These are phyloP conservation scores for Sminthurides bifidus DNA, from an alignment of 1,140 invertebrate species.

Conservation along the genomic window DNA sequence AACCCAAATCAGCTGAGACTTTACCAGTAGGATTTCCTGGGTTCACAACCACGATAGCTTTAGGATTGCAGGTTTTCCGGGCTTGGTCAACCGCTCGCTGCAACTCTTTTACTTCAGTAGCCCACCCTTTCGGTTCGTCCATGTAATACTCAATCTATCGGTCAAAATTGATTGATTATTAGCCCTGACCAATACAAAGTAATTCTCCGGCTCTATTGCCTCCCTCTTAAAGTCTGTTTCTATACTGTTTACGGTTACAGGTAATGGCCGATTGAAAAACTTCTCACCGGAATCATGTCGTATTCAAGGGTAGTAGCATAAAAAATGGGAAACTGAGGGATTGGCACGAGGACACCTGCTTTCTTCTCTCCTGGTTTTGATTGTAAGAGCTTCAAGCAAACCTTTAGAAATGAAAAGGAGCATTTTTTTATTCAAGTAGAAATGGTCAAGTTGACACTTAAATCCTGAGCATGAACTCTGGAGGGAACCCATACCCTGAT, in stretches of 20 bases:
- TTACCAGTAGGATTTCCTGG: constrained; percentile 94
- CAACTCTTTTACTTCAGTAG: constrained; percentile 64
- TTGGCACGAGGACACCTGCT: constrained; percentile 85
- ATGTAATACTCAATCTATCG: constrained; percentile 74
- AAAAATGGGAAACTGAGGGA: constrained; percentile 96
- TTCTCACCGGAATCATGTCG: constrained; percentile 45
- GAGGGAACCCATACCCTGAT: no score
- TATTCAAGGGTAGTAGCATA: constrained; percentile 87
- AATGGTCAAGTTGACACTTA: no score
- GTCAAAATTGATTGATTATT: not conserved
- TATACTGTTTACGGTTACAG: no score
- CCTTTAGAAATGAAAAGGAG: constrained; percentile 38
- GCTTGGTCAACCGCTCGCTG: constrained; percentile 61
- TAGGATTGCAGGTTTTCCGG: constrained; percentile 53
- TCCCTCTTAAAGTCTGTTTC: no score
- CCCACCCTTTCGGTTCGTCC: constrained; percentile 82
- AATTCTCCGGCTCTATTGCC: no score
- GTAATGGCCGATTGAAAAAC: no score
- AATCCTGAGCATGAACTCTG: not conserved
- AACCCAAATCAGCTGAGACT: constrained; percentile 6
- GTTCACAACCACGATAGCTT: constrained; percentile 91
- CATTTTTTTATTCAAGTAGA: no score
- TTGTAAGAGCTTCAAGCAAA: constrained; percentile 55
- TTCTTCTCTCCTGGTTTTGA: constrained; percentile 41
- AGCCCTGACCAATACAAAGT: not conserved